Conservation (phyloP, 2,888 invertebrate species). For the Sphinx pinastri region DNA sequence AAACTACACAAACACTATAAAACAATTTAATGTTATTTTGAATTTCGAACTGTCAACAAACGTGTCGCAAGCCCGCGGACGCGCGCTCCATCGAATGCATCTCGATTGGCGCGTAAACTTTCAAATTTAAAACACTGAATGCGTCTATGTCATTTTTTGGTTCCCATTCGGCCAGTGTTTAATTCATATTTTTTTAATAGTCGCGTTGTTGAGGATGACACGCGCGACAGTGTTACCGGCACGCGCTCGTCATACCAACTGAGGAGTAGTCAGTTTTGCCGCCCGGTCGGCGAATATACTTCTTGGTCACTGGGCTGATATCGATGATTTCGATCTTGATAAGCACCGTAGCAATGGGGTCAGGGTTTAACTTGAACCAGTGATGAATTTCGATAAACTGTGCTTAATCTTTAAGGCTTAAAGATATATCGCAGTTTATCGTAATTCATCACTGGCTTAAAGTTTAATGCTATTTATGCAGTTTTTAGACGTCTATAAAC, state of each 20-base stretch:
- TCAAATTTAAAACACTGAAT: constrained; percentile 60
- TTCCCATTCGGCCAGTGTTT: constrained; percentile 54
- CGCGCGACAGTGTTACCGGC: constrained; percentile 57
- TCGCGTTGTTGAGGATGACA: constrained; percentile 40
- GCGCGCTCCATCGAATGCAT: constrained; percentile 45
- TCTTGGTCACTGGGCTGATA: constrained; percentile 73
- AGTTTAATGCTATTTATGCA: neutral
- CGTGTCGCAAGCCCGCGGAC: constrained; percentile 38
- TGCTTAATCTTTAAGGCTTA: constrained; percentile 38
- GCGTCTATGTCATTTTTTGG: constrained; percentile 56
- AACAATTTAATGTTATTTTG: constrained; percentile 34
- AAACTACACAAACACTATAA: constrained; percentile 35
- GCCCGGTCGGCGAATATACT: constrained; percentile 55
- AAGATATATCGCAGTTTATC: no score
- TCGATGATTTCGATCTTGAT: constrained; percentile 80
- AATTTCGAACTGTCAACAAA: constrained; percentile 34
- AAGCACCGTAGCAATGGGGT: constrained; percentile 68
- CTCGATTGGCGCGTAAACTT: constrained; percentile 57
- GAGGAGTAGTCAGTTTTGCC: constrained; percentile 56
- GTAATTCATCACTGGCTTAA: no score
- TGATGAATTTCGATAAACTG: constrained; percentile 46
- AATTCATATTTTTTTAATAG: constrained; percentile 51
- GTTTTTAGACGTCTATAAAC: neutral
- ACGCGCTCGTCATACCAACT: constrained; percentile 71
- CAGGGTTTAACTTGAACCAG: constrained; percentile 70